phyloP scores from a whole-genome alignment of 1,140 invertebrate species.

The Drosophila neocordata region DNA sequence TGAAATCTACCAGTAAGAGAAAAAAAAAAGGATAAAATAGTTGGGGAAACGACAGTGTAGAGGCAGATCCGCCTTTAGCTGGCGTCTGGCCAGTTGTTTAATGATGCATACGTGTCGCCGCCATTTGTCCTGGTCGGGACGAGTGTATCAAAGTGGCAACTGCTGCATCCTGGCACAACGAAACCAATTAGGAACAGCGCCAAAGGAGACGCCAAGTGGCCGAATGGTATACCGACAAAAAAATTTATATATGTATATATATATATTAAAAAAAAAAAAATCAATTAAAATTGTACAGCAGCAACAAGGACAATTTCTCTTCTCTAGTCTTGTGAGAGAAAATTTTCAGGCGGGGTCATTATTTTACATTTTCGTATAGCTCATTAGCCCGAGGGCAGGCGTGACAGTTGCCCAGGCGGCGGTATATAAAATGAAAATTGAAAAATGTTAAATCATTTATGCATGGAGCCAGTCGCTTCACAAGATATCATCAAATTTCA shows the following conservation, averaged over 20 bases:
- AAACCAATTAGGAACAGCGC: constrained; percentile 70
- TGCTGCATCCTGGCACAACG: constrained; percentile 30
- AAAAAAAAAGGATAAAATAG: neutral
- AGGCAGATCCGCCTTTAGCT: constrained; percentile 6
- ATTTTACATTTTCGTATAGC: constrained; percentile 54
- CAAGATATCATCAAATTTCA: constrained; percentile 76
- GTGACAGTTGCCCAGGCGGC: constrained; percentile 5
- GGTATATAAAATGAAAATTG: constrained; percentile 40
- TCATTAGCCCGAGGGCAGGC: constrained; percentile 38
- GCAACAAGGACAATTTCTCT: constrained; percentile 45
- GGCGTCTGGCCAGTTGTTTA: constrained; percentile 60
- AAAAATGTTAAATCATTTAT: constrained; percentile 63
- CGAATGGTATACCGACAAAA: constrained; percentile 26
- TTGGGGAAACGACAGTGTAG: neutral
- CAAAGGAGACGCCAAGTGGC: constrained; percentile 52
- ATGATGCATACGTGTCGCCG: constrained; percentile 73
- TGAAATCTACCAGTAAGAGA: neutral
- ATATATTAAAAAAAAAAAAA: constrained; percentile 25
- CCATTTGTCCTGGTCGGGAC: constrained; percentile 41
- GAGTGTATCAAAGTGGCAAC: constrained; percentile 39
- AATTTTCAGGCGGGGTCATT: constrained; percentile 28
- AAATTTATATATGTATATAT: neutral
- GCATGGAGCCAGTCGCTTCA: constrained; percentile 6
- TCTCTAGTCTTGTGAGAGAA: constrained; percentile 36
- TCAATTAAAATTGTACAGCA: constrained; percentile 42